These are phyloP conservation scores for Aleiodes alternator DNA, from an alignment of 2,888 invertebrate genomes.

Conservation along the genomic window DNA sequence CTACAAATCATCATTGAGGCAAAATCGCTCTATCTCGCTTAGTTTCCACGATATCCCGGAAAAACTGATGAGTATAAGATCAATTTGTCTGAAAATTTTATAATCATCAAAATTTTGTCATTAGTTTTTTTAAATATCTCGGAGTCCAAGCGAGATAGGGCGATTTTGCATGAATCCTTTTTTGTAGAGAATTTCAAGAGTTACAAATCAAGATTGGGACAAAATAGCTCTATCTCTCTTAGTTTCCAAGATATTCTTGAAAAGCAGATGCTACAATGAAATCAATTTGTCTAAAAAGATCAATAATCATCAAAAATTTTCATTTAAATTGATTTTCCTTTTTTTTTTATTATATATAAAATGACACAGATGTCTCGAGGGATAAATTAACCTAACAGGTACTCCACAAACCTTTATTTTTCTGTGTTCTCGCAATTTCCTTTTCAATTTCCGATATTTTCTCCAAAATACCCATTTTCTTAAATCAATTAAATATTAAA, in stretches of 20 bases:
- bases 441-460: constrained; percentile 99
- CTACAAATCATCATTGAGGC: too few relatives aligned
- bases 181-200: too few relatives aligned
- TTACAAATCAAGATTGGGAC: too few relatives aligned
- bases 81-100: background rate
- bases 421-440: constrained; percentile 98
- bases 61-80: background rate
- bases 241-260: too few relatives aligned
- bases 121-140: too few relatives aligned
- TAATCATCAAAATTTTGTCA: constrained; percentile 18
- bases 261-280: background rate
- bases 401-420: constrained; percentile 92
- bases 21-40: too few relatives aligned
- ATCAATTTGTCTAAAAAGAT: constrained; percentile 1
- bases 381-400: constrained; percentile 34
- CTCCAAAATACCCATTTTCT: constrained; percentile 96
- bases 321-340: constrained; percentile 14
- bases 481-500: background rate
- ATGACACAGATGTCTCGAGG: constrained; percentile 38
- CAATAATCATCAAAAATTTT: constrained; percentile 16
- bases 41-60: too few relatives aligned
- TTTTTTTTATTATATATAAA: constrained; percentile 8
- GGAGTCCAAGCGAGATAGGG: too few relatives aligned
- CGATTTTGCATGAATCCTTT: too few relatives aligned
- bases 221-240: too few relatives aligned